Evolutionary conservation across 2,888 invertebrate genomes (phyloP).

Genomic region (Agrochola macilenta): DNA sequence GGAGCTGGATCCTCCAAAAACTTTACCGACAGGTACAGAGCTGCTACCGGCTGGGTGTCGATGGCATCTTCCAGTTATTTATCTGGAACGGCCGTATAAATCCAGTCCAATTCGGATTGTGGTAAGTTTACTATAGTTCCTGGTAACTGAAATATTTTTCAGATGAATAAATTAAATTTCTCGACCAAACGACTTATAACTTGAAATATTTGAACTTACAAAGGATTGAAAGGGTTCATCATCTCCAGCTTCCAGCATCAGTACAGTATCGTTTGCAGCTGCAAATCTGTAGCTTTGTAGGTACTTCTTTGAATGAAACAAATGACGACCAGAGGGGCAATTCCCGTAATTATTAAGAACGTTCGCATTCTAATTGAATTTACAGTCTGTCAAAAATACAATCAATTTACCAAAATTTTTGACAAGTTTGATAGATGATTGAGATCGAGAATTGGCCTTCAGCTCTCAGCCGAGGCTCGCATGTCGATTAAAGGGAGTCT

Average conservation of each 20-base stretch:
- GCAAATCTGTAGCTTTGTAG: slow-evolving; percentile 14
- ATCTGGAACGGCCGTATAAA: slow-evolving; percentile 17
- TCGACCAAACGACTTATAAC: neutral
- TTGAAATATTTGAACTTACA: slow-evolving; percentile 10
- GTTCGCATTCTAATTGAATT: too few species aligned
- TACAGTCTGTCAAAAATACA: too few species aligned
- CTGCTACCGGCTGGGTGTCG: neutral
- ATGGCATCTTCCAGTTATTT: slow-evolving; percentile 31
- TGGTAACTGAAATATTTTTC: slow-evolving; percentile 27
- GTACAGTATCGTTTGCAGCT: slow-evolving; percentile 17
- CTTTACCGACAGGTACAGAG: slow-evolving; percentile 7
- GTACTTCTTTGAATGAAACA: neutral
- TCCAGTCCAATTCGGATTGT: slow-evolving; percentile 9
- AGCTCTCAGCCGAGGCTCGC: too few species aligned
- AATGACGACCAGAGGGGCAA: too few species aligned
- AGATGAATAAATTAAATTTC: neutral
- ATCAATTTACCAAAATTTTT: too few species aligned
- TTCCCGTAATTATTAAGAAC: too few species aligned
- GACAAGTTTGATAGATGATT: too few species aligned
- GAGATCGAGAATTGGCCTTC: too few species aligned
- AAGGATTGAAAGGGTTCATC: slow-evolving; percentile 15
- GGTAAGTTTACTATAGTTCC: slow-evolving; percentile 5
- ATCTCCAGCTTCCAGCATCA: slow-evolving; percentile 35
- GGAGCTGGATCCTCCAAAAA: slow-evolving; percentile 28
- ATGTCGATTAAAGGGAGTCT: neutral